Base-by-base conservation (phyloP, 23 tunicate genomes). In the Halocynthia roretzi region DNA sequence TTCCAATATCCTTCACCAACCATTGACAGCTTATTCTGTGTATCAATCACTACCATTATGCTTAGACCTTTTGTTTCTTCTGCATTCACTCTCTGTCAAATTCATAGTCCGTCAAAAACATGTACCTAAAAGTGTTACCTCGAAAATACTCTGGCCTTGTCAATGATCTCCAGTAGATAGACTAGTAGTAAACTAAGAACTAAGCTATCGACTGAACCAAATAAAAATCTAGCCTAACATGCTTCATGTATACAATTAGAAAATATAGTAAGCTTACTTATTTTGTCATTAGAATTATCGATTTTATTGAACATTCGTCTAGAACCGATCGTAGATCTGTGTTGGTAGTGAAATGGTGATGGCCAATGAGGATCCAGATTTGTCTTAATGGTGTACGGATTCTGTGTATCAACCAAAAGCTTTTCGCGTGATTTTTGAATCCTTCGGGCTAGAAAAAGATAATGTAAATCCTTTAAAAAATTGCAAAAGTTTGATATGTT, bases 301-400 rank as follows among this genome's bases (percentile, higher is more conserved):
- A 81, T 83, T 61, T 84, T 77, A 53, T 74, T 74, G 21, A 67
- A 31, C 10, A 84, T 81, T 77, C 85, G 97, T 68, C 72, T 90
- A 49, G 97, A 86, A 21, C 97, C 97, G 6, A 90, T 76, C 21
- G 89, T 85, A 50, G 90, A 81, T 66, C 77, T 90, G 8, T 90
- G 97, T 52, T 77, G 82, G 81, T 90, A 90, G 51, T 85, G 97
- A 15, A 87, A 71, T 7, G 84, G 86, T 14, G 90, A 66, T 40
- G 97, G 97, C 97, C 97, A 90, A 6, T 70, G 76, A 52, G 82
- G 53, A 61, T 90, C 97, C 60, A 71, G 81, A 64, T 90, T 82
- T 15, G 90, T 84, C 81, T 90, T 90, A 44, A 80, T 75, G 7
- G 87, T 81, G 77, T 80, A 90, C 22, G 97, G 97, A 72, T 81